Conservation (phyloP, 1,140 invertebrate species). For the Aphis gossypii region DNA sequence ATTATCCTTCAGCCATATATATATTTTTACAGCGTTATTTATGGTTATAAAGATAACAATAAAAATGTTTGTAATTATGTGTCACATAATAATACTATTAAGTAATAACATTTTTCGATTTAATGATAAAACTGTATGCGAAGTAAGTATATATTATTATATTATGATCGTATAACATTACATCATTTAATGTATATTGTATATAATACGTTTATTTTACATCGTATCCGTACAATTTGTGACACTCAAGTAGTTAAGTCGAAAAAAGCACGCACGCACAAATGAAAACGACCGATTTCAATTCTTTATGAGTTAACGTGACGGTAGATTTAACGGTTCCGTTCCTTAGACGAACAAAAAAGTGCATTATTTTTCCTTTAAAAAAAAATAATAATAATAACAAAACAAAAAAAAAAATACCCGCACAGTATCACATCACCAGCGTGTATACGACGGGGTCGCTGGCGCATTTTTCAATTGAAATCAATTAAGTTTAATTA, state of each 20-base stretch:
- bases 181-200: neutral
- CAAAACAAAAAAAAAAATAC: conserved; percentile 33
- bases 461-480: conserved; percentile 46
- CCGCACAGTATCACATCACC: conserved; percentile 54
- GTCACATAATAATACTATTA: neutral
- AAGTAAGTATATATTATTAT: neutral
- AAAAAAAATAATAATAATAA: neutral
- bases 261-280: neutral
- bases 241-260: neutral
- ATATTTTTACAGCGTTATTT: neutral
- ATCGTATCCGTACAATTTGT: conserved; percentile 7
- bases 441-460: neutral
- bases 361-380: neutral
- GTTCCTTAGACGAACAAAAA: neutral
- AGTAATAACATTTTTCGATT: conserved; percentile 1
- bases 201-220: neutral
- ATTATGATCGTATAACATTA: neutral
- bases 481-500: conserved; percentile 52
- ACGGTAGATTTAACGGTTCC: neutral
- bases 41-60: neutral
- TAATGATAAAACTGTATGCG: neutral
- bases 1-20: neutral
- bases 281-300: neutral
- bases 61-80: neutral
- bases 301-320: neutral